Percentiles rank a stretch among this genome's conserved stretches.
phyloP scores from a whole-genome alignment of 2,113 vertebrate species.

The Verasper variegatus region DNA sequence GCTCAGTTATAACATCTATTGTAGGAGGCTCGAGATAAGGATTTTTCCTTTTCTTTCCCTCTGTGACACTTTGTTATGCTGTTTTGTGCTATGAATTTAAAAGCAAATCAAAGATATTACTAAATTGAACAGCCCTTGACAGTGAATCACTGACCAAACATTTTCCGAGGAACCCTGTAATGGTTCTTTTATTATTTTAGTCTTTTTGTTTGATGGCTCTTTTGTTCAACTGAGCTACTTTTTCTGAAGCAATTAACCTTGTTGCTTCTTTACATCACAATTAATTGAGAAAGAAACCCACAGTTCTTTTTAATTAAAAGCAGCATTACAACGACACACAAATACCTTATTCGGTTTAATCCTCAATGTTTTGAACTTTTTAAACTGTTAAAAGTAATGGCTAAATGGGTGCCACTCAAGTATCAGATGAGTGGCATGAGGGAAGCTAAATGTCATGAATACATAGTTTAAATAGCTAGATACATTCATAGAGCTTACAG shows the following conservation, averaged over 20 bases:
- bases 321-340: too few relatives aligned
- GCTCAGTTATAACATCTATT: neutral
- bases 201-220: neutral
- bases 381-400: too few relatives aligned
- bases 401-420: too few relatives aligned
- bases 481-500: too few relatives aligned
- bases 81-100: neutral
- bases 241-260: neutral
- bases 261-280: too few relatives aligned
- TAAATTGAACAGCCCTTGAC: neutral
- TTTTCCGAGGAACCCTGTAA: neutral
- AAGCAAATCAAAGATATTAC: slow-evolving; percentile 1
- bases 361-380: too few relatives aligned
- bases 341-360: too few relatives aligned
- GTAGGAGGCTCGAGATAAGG: neutral
- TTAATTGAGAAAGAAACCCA: too few relatives aligned
- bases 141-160: neutral
- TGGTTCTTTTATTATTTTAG: neutral
- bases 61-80: neutral
- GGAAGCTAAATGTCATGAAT: too few relatives aligned
- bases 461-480: too few relatives aligned
- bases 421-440: too few relatives aligned
- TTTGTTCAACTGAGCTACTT: neutral
- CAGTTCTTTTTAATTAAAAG: too few relatives aligned
- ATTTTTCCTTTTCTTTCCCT: slow-evolving; percentile 4